Evolutionary conservation across 1,140 invertebrate genomes (phyloP).

Genomic region (Bombus sylvicola): DNA sequence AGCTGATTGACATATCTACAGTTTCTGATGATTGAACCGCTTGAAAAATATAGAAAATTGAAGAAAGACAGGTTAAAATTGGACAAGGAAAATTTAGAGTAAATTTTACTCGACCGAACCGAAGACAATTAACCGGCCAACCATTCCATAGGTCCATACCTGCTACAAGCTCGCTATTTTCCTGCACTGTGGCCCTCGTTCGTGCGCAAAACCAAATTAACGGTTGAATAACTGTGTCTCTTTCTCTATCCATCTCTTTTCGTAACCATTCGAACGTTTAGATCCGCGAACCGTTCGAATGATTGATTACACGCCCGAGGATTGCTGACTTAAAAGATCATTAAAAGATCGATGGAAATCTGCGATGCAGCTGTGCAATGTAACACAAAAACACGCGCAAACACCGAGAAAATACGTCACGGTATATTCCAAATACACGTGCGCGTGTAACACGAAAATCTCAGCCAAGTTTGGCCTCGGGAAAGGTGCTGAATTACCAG

Average conservation of each 20-base stretch:
- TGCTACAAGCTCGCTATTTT: neutral
- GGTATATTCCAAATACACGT: neutral
- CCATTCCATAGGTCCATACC: neutral
- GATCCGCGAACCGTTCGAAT: neutral
- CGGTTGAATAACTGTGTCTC: constrained; percentile 17
- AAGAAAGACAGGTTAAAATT: neutral
- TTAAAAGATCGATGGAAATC: constrained; percentile 1
- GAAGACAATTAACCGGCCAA: neutral
- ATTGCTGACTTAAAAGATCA: neutral
- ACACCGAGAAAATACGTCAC: neutral
- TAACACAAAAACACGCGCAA: neutral
- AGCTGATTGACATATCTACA: neutral
- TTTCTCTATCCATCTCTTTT: neutral
- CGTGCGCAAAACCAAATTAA: constrained; percentile 23
- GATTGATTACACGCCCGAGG: constrained; percentile 3
- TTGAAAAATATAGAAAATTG: too few relatives aligned
- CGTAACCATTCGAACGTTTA: neutral
- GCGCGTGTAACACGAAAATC: neutral
- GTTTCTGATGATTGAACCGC: too few relatives aligned
- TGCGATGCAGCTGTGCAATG: constrained; percentile 23
- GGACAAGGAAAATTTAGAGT: neutral
- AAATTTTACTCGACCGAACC: neutral
- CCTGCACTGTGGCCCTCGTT: neutral
- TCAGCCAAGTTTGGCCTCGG: constrained; percentile 10
- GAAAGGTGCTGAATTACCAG: neutral